Evolutionary conservation across 2,888 invertebrate species (phyloP).

Genomic region (Clanis bilineata): DNA sequence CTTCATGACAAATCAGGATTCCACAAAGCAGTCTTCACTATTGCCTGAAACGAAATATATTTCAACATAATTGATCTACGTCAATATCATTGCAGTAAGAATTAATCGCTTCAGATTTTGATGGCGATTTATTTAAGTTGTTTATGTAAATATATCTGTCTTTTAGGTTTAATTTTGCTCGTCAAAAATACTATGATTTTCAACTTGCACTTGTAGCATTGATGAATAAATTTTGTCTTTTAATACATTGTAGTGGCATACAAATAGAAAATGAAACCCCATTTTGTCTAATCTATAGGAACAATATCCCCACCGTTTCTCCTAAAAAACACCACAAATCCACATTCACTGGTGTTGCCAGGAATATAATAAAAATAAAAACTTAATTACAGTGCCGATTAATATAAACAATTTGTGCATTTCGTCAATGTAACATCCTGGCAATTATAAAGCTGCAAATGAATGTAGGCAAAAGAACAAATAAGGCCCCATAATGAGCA

Average conservation of each 20-base stretch:
- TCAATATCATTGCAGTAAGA: neutral
- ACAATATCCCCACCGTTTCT: constrained; percentile 32
- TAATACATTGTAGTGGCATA: neutral
- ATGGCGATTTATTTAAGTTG: too few relatives aligned
- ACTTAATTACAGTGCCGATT: constrained; percentile 14
- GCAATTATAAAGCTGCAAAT: neutral
- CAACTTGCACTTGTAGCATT: neutral
- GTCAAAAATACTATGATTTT: neutral
- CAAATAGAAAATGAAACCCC: neutral
- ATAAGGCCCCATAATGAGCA: neutral
- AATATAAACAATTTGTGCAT: neutral
- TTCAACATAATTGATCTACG: neutral
- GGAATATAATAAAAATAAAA: constrained; percentile 17
- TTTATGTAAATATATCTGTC: neutral
- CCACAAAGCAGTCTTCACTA: neutral
- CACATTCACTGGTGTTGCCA: constrained; percentile 31
- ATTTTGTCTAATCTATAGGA: constrained; percentile 36
- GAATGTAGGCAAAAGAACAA: neutral
- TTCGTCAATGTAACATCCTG: neutral
- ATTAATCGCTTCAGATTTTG: too few relatives aligned
- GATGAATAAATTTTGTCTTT: constrained; percentile 1
- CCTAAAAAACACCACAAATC: neutral
- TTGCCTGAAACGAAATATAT: neutral
- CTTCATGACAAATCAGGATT: neutral
- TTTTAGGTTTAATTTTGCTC: neutral